phyloP scores from a whole-genome alignment of 2,113 vertebrate species.

The Platysteira castanea region DNA sequence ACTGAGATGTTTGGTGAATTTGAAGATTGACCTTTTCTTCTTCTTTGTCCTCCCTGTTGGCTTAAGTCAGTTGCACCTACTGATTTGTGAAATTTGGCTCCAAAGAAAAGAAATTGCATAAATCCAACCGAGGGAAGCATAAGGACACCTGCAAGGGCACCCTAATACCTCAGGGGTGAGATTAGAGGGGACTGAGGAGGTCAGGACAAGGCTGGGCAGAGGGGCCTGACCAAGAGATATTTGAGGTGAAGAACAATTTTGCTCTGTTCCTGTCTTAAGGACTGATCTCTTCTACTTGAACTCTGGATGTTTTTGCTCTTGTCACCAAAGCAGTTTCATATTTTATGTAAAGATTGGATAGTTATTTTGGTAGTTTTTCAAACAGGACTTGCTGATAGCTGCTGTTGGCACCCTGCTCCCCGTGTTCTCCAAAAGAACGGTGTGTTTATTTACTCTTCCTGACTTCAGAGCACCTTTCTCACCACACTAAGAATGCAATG shows the following conservation, averaged over 20 bases:
- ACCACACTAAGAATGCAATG: neutral
- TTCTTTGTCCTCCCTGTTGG: neutral
- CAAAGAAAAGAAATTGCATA: neutral
- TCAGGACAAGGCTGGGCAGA: neutral
- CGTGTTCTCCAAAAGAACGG: rapidly evolving
- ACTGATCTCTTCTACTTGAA: neutral
- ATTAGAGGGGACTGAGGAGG: neutral
- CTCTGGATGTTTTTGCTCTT: neutral
- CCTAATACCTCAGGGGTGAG: neutral
- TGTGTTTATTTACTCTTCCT: neutral
- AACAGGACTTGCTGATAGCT: neutral
- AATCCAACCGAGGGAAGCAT: neutral
- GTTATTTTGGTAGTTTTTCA: neutral
- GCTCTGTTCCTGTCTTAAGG: neutral
- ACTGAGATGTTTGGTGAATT: neutral
- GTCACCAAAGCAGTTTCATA: neutral
- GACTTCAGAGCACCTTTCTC: neutral
- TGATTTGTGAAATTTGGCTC: neutral
- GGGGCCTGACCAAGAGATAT: neutral
- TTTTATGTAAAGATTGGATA: neutral
- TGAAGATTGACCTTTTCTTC: neutral
- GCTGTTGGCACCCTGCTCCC: neutral
- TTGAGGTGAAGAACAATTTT: neutral
- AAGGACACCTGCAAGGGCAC: neutral
- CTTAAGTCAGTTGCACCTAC: neutral